Evolutionary conservation across 2,113 vertebrate species (phyloP).

Genomic region (Oxyruncus cristatus): DNA sequence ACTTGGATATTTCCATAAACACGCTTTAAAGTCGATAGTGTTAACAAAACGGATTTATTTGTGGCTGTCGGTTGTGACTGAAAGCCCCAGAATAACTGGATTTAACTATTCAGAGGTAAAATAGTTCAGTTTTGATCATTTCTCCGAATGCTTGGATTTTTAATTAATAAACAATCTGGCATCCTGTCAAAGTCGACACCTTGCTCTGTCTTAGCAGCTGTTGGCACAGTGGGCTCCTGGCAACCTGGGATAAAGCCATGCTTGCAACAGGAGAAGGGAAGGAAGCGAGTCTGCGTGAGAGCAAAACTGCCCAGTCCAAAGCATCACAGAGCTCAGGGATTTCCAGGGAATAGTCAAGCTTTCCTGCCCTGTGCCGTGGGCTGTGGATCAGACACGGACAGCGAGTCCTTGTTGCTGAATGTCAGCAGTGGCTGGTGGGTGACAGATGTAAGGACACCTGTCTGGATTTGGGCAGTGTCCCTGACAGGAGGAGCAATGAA

Average conservation of each 20-base stretch:
- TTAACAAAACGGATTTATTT: not conserved
- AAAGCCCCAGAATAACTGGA: not conserved
- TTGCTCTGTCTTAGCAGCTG: constrained; percentile 50
- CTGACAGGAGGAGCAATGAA: not conserved
- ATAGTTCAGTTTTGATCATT: not conserved
- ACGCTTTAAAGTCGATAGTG: not conserved
- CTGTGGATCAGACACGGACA: not conserved
- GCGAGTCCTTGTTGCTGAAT: not conserved
- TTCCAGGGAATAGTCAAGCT: not conserved
- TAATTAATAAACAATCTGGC: constrained; percentile 30
- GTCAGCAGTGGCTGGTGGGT: not conserved
- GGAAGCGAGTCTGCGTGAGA: constrained; percentile 39
- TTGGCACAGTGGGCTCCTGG: constrained; percentile 55
- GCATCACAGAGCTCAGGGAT: not conserved
- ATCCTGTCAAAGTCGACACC: constrained; percentile 19
- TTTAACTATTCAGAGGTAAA: not conserved
- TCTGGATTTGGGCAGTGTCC: not conserved
- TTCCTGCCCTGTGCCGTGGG: not conserved
- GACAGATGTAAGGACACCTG: not conserved
- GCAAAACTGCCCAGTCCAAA: not conserved
- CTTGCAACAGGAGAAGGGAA: constrained; percentile 40
- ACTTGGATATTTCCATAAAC: not conserved
- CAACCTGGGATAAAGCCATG: constrained; percentile 35
- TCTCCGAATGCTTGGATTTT: not conserved
- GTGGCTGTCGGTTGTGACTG: not conserved